Evolutionary conservation across 2,888 invertebrate species (phyloP).

Genomic region (Pseudococcus longispinus): DNA sequence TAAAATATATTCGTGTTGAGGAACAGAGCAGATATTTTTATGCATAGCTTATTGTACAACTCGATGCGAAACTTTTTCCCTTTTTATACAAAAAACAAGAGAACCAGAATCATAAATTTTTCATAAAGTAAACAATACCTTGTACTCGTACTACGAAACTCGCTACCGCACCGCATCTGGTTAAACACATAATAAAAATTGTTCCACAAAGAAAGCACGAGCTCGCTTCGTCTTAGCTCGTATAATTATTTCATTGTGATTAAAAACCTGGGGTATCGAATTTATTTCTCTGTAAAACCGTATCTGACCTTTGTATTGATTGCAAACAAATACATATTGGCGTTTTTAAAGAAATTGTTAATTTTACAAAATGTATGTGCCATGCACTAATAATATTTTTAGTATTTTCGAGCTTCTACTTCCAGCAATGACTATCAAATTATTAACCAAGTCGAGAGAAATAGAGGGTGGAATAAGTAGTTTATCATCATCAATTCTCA

Average conservation of each 20-base stretch:
- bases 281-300: not conserved
- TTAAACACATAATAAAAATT: not conserved
- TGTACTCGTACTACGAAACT: not conserved
- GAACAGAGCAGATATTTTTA: not conserved
- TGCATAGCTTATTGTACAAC: conserved; percentile 12
- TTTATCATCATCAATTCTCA: conserved; percentile 53
- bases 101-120: conserved; percentile 13
- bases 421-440: conserved; percentile 34
- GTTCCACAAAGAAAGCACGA: not conserved
- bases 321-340: not conserved
- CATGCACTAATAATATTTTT: not conserved
- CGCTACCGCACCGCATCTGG: not conserved
- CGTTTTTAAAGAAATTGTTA: not conserved
- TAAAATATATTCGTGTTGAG: conserved; percentile 18
- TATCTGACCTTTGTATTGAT: not conserved
- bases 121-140: conserved; percentile 31
- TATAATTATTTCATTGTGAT: not conserved
- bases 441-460: conserved; percentile 25
- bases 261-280: not conserved
- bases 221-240: not conserved
- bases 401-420: conserved; percentile 7
- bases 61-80: conserved; percentile 25
- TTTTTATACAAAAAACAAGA: conserved; percentile 3
- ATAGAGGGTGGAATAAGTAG: conserved; percentile 38
- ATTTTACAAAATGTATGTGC: not conserved